phyloP scores from a whole-genome alignment of 2,797 vertebrate species.

The Crypturellus tataupa region DNA sequence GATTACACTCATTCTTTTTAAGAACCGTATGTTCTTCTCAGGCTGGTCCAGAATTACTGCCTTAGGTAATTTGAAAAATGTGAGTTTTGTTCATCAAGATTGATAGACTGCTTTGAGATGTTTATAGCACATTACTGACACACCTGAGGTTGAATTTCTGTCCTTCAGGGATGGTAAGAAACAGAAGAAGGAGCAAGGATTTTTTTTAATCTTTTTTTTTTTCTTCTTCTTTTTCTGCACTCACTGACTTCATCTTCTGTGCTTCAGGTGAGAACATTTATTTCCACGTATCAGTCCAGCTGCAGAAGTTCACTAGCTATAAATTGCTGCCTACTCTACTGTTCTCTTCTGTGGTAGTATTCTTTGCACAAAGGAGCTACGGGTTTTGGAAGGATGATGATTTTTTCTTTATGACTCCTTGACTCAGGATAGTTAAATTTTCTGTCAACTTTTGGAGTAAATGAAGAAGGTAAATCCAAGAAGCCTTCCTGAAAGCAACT shows the following conservation, averaged over 20 bases:
- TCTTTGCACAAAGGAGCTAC: background rate
- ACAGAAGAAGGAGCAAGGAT: background rate
- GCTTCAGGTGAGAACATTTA: background rate
- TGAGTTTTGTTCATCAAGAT: background rate
- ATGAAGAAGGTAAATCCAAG: background rate
- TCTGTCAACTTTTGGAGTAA: background rate
- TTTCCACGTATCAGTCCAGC: background rate
- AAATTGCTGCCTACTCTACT: background rate
- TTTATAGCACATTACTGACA: background rate
- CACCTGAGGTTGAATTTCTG: background rate
- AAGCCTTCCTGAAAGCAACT: background rate
- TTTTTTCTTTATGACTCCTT: background rate
- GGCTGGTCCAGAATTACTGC: background rate
- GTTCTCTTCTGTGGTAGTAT: background rate
- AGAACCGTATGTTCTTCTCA: background rate
- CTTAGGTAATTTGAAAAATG: slow-evolving; percentile 6
- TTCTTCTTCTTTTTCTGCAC: background rate
- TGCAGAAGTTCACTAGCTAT: background rate
- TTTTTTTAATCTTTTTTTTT: background rate
- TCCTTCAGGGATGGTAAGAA: background rate
- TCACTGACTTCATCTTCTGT: background rate
- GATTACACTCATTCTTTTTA: background rate
- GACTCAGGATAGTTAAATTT: background rate
- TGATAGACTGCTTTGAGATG: background rate
- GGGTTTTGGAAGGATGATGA: background rate